Conservation (phyloP, 2,888 invertebrate species). For the Tetheella fluctuosa region DNA sequence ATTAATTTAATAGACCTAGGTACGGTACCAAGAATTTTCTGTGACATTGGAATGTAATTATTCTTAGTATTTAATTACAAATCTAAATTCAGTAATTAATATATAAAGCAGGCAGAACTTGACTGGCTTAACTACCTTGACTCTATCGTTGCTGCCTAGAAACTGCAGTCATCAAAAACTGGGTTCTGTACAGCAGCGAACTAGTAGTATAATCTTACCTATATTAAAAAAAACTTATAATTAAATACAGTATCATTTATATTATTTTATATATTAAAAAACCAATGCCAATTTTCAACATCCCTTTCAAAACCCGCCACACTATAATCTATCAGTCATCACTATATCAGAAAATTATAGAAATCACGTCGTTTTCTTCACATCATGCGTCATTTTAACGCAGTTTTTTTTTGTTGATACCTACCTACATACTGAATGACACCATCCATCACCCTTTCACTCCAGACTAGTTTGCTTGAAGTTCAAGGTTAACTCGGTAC, state of each 20-base stretch:
- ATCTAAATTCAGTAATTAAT: too few relatives aligned
- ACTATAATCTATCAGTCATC: too few relatives aligned
- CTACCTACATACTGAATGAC: background rate
- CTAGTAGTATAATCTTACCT: background rate
- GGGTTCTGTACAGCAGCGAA: background rate
- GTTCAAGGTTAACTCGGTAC: background rate
- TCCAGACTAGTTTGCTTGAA: background rate
- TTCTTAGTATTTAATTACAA: background rate
- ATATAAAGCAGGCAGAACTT: background rate
- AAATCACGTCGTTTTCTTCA: too few relatives aligned
- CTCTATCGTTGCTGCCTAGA: background rate
- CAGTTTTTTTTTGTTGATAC: too few relatives aligned
- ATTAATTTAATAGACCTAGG: background rate
- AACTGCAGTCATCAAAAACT: background rate
- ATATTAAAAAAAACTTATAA: too few relatives aligned
- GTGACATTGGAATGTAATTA: background rate
- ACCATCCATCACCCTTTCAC: constrained; percentile 6
- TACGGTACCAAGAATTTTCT: background rate
- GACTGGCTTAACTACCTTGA: background rate
- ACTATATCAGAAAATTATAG: too few relatives aligned
- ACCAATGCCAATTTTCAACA: too few relatives aligned
- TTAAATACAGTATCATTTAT: too few relatives aligned
- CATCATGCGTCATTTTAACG: too few relatives aligned
- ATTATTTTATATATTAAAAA: too few relatives aligned
- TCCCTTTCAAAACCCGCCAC: too few relatives aligned